Evolutionary conservation across 2,797 vertebrate genomes (phyloP), one percentile per base, ranked within the genome.

Genomic region (Dicrostonyx torquatus): DNA sequence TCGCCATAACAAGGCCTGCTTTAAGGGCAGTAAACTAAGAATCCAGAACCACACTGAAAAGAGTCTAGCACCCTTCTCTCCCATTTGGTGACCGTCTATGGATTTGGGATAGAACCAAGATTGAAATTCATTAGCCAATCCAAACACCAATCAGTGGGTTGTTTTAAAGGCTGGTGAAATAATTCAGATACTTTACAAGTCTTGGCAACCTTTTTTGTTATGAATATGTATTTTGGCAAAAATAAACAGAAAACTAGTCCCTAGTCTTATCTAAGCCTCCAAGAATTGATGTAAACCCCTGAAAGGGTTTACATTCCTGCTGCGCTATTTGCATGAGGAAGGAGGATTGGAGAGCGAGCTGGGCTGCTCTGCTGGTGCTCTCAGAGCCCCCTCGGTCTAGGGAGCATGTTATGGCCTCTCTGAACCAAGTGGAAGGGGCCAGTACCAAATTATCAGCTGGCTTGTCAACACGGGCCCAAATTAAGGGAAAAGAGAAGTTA

Each of bases 141-240:
- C 82, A 97, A 95, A 95, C 93, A 94, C 77, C 90, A 94, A 97
- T 94, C 89, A 89, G 84, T 80, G 82, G 89, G 87, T 92, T 84
- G 62, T 94, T 97, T 95, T 88, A 34, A 89, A 82, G 87, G 50
- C n/a, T 93, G 93, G 94, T 95, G 90, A 97, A 97, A 96, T 96
- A 94, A 95, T 92, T 96, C 53, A 95, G 94, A 96, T 96, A 92
- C 76, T 97, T 97, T 91, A 60, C 78, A 93, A 96, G 82, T 80
- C 94, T 91, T 97, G 95, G 95, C 94, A 95, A 92, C 73, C 62
- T 83, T 96, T 95, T 87, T 95, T 90, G 89, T 85, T 95, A 94
- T 95, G 97, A 97, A 97, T 97, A 97, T 97, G 97, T 97, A 97
- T 94, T 97, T 82, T 97, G 87, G 88, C 60, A 50, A 94, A 94